Percentiles rank a stretch among this genome's conserved stretches.
phyloP scores from a whole-genome alignment of 2,888 invertebrate species.

The Erebia aethiops region DNA sequence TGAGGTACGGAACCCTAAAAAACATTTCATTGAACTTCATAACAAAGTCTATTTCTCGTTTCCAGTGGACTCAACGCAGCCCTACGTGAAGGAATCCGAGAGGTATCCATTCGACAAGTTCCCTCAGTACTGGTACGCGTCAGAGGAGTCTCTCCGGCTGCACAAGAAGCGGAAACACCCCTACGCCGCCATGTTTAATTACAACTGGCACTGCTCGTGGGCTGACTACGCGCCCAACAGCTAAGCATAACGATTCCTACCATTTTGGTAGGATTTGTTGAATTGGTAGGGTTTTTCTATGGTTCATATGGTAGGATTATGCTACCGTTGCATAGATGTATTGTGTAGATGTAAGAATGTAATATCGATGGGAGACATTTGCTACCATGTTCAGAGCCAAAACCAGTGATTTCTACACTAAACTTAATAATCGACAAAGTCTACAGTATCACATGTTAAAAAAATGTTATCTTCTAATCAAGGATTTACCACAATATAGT shows the following conservation, averaged over 20 bases:
- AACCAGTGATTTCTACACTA: too few relatives aligned
- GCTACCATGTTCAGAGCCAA: too few relatives aligned
- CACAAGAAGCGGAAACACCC: constrained; percentile 77
- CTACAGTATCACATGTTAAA: not conserved
- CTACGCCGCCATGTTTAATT: constrained; percentile 67
- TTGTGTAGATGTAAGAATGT: too few relatives aligned
- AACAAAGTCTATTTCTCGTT: not conserved
- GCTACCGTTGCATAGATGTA: not conserved
- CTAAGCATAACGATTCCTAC: constrained; percentile 46
- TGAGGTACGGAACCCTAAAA: not conserved
- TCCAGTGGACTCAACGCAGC: constrained; percentile 61
- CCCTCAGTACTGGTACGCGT: constrained; percentile 76
- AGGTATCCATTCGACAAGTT: constrained; percentile 68
- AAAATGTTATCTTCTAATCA: too few relatives aligned
- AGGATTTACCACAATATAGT: too few relatives aligned
- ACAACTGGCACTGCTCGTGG: constrained; percentile 70
- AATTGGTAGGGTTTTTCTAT: not conserved
- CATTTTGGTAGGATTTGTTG: not conserved
- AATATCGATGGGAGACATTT: too few relatives aligned
- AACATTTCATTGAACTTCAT: too few relatives aligned
- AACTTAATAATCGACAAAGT: not conserved
- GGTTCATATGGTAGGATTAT: constrained; percentile 2
- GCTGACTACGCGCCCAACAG: constrained; percentile 64
- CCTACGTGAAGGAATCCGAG: constrained; percentile 64
- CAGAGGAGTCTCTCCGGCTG: constrained; percentile 68